Evolutionary conservation across 92 coral and sea anemone species (phyloP).

Genomic region (Ricordea florida): DNA sequence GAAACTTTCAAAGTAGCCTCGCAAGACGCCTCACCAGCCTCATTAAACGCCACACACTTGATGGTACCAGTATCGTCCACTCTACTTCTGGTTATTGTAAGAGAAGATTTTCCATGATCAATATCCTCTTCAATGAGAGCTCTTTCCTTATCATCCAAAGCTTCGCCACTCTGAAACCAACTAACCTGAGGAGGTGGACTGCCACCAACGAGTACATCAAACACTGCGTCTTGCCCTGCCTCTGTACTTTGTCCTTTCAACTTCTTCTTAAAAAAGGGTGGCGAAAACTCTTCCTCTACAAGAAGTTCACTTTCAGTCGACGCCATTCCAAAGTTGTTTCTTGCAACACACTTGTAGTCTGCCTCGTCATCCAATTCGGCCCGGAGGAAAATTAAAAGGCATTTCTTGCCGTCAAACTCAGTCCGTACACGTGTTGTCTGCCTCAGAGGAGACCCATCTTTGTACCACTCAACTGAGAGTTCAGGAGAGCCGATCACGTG

Average conservation of each 20-base stretch:
- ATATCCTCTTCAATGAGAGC: conserved; percentile 70
- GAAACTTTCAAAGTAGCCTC: conserved; percentile 67
- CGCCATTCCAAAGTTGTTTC: conserved; percentile 81
- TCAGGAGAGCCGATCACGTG: conserved; percentile 68
- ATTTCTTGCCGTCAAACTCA: conserved; percentile 53
- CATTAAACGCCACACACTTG: conserved; percentile 71
- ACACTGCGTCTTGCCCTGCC: conserved; percentile 69
- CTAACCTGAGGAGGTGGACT: conserved; percentile 71
- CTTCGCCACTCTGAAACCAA: conserved; percentile 73
- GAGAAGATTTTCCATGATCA: conserved; percentile 59
- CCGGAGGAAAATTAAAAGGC: conserved; percentile 54
- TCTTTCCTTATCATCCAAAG: conserved; percentile 68
- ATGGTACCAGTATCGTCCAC: conserved; percentile 62
- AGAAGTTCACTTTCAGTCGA: conserved; percentile 81
- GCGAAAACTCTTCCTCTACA: conserved; percentile 65
- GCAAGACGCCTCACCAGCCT: conserved; percentile 78
- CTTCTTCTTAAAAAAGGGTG: conserved; percentile 69
- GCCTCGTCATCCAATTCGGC: conserved; percentile 84
- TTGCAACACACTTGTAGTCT: conserved; percentile 86
- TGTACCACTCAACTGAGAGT: conserved; percentile 83
- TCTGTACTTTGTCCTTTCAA: conserved; percentile 60
- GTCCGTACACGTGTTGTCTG: conserved; percentile 53
- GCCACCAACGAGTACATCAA: conserved; percentile 67
- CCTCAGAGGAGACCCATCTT: conserved; percentile 78
- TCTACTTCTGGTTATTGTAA: conserved; percentile 56